Evolutionary conservation across 1,140 invertebrate species (phyloP).

Genomic region (Olivierus martensii): DNA sequence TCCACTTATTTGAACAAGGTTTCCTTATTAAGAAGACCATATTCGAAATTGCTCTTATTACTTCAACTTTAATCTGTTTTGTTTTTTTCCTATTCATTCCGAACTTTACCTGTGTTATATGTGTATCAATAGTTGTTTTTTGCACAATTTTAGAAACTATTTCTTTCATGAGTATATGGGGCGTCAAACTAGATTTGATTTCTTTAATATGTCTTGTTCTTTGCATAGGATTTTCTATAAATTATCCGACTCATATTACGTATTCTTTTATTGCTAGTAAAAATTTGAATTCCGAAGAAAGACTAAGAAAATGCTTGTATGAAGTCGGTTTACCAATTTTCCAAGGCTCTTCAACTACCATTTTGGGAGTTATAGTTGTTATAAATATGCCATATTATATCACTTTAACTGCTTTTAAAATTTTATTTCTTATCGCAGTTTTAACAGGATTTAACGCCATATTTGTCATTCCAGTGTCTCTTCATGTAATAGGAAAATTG

Average conservation of each 20-base stretch:
- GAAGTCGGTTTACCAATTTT: neutral
- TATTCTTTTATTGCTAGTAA: conserved; percentile 43
- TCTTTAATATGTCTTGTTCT: conserved; percentile 98
- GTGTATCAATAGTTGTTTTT: conserved; percentile 88
- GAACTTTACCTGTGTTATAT: conserved; percentile 77
- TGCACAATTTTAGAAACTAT: conserved; percentile 91
- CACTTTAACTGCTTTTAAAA: conserved; percentile 27
- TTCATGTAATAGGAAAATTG: no score
- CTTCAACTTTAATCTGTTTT: conserved; percentile 85
- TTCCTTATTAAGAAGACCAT: conserved; percentile 32
- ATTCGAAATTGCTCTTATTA: conserved; percentile 80
- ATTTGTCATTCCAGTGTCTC: no score
- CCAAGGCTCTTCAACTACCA: neutral
- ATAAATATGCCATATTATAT: neutral
- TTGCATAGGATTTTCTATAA: conserved; percentile 95
- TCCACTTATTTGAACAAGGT: conserved; percentile 81
- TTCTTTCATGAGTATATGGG: conserved; percentile 91
- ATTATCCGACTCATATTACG: conserved; percentile 93
- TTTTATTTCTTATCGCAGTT: neutral
- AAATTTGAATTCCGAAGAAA: neutral
- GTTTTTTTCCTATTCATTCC: conserved; percentile 92
- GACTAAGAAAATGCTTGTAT: neutral
- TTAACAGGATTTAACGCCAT: no score
- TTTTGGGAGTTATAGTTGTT: neutral
- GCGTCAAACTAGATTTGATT: conserved; percentile 85